Conservation (phyloP, 1,140 invertebrate genomes). For the Luehdorfia chinensis region DNA sequence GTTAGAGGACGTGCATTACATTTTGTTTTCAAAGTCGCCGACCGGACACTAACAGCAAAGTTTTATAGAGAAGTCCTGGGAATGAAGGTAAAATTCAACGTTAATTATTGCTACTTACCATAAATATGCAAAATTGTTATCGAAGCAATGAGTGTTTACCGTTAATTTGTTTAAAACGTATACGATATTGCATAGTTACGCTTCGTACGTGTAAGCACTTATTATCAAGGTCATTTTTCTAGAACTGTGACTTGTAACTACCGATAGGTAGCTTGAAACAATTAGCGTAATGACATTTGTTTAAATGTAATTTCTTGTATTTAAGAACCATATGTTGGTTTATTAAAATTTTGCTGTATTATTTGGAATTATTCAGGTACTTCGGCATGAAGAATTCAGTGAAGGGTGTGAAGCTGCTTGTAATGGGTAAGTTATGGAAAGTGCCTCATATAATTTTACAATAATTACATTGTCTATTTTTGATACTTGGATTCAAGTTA, state of each 20-base stretch:
- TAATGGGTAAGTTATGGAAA: slow-evolving; percentile 95
- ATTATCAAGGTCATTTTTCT: slow-evolving; percentile 6
- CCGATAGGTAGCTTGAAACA: not conserved
- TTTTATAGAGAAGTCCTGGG: slow-evolving; percentile 94
- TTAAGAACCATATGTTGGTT: no score
- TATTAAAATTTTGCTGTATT: no score
- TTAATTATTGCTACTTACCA: not conserved
- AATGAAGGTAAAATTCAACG: slow-evolving; percentile 97
- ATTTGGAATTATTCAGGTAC: slow-evolving; percentile 75
- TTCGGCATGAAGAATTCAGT: slow-evolving; percentile 97
- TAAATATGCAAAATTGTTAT: not conserved
- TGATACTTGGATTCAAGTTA: no score
- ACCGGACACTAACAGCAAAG: slow-evolving; percentile 88
- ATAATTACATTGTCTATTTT: no score
- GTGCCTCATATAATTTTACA: no score
- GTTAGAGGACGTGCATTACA: slow-evolving; percentile 88
- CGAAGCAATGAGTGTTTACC: no score
- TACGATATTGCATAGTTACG: not conserved
- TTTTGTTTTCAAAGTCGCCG: slow-evolving; percentile 96
- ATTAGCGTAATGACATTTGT: slow-evolving; percentile 1
- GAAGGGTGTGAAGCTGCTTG: slow-evolving; percentile 97
- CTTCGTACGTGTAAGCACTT: not conserved
- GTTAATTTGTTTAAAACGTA: no score
- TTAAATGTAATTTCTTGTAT: no score
- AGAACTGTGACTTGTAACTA: slow-evolving; percentile 10